These are phyloP conservation scores for Limonius californicus DNA, from an alignment of 1,140 invertebrate species.

Conservation along the genomic window DNA sequence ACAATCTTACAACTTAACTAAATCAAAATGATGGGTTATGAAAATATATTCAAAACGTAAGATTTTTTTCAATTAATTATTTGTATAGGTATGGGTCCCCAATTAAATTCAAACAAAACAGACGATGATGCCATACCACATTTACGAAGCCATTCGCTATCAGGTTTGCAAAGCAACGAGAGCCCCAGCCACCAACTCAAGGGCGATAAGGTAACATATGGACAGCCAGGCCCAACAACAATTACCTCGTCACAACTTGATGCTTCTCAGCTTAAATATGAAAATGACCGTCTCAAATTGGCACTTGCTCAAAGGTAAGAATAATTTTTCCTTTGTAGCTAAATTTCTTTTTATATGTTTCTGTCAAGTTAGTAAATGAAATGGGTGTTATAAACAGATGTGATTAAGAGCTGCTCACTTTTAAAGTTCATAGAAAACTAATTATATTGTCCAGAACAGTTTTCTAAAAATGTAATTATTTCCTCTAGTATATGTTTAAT, in stretches of 20 bases:
- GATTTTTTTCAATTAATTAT: too few species aligned
- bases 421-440: too few species aligned
- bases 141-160: slow-evolving; percentile 54
- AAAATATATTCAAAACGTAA: too few species aligned
- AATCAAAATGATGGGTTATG: too few species aligned
- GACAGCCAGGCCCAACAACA: slow-evolving; percentile 43
- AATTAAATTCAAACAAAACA: slow-evolving; percentile 29
- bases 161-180: slow-evolving; percentile 52
- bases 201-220: slow-evolving; percentile 42
- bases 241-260: slow-evolving; percentile 49
- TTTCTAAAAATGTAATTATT: too few species aligned
- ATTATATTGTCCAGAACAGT: too few species aligned
- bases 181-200: slow-evolving; percentile 60
- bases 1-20: too few species aligned
- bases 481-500: too few species aligned
- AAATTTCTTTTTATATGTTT: neutral
- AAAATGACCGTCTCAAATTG: slow-evolving; percentile 93
- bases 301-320: slow-evolving; percentile 89
- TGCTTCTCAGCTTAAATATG: slow-evolving; percentile 92
- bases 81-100: neutral
- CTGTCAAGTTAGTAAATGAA: too few species aligned
- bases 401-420: too few species aligned
- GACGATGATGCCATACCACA: slow-evolving; percentile 45
- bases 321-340: neutral
- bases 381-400: too few species aligned